A percentile compares a stretch with the other conserved stretches of the same genome.
Evolutionary conservation across 2,113 vertebrate species (phyloP).

Genomic region (Rhegmatorhina hoffmannsi): DNA sequence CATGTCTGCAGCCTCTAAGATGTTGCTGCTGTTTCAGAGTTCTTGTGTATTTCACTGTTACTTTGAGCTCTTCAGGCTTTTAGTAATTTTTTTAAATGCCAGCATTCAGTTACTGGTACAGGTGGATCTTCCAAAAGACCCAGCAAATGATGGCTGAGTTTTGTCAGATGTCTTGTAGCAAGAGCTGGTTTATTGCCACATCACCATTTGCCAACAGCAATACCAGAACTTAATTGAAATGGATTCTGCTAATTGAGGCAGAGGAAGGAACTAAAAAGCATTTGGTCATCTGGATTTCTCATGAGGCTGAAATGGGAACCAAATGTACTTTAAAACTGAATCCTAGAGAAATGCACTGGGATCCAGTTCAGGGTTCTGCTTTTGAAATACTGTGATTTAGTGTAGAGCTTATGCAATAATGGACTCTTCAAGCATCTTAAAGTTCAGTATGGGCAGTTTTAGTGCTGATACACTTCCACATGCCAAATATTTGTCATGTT

Average conservation of each 20-base stretch:
- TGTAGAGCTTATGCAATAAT: neutral
- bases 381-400: constrained; percentile 6
- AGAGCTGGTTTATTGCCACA: neutral
- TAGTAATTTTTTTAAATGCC: neutral
- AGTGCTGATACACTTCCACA: neutral
- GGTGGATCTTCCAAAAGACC: neutral
- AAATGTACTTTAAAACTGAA: constrained; percentile 11
- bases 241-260: constrained; percentile 20
- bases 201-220: neutral
- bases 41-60: neutral
- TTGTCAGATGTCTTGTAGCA: neutral
- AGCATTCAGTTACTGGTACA: neutral
- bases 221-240: neutral
- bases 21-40: neutral
- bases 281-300: constrained; percentile 39
- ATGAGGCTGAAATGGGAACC: constrained; percentile 18
- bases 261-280: constrained; percentile 42
- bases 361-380: neutral
- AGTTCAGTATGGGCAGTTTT: neutral
- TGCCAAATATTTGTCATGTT: constrained; percentile 42
- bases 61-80: neutral
- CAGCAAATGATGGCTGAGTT: neutral
- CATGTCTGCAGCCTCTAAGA: neutral
- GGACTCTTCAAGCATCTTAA: neutral
- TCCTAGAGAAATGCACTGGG: neutral